A percentile compares a stretch with the other conserved stretches of the same genome.
These are phyloP conservation scores for Cataglyphis hispanica DNA, from an alignment of 1,140 invertebrate species.

Conservation along the genomic window DNA sequence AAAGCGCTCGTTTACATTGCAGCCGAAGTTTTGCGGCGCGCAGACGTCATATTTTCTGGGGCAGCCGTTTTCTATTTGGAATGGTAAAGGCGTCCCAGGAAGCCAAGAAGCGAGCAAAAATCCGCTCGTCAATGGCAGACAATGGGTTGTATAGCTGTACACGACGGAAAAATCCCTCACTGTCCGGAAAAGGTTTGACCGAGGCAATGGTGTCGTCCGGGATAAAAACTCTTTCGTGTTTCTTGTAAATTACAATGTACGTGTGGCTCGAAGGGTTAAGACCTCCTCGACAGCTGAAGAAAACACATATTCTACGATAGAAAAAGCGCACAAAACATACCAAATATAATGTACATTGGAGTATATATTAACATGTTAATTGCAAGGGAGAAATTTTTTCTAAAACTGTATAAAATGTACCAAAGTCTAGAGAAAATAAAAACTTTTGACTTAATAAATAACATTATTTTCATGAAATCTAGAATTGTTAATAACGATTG, in stretches of 20 bases:
- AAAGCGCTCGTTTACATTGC: conserved; percentile 61
- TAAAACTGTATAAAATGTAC: neutral
- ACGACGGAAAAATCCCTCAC: conserved; percentile 60
- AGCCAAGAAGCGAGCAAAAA: conserved; percentile 62
- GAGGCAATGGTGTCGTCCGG: conserved; percentile 12
- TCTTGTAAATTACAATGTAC: conserved; percentile 61
- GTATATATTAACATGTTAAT: conserved; percentile 40
- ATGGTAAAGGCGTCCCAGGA: conserved; percentile 59
- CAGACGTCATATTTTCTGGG: conserved; percentile 60
- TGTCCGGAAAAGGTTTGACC: conserved; percentile 60
- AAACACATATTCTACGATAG: neutral
- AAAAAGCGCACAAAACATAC: conserved; percentile 24
- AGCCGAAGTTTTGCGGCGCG: conserved; percentile 58
- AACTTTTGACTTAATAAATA: neutral
- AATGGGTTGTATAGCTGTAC: conserved; percentile 59
- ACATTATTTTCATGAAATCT: neutral
- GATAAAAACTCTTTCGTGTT: conserved; percentile 49
- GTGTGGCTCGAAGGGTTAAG: conserved; percentile 44
- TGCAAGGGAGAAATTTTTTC: conserved; percentile 17
- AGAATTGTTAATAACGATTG: neutral
- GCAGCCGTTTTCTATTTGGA: conserved; percentile 51
- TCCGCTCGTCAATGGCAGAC: conserved; percentile 61
- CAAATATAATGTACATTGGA: neutral
- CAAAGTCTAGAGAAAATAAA: neutral
- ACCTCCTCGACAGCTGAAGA: conserved; percentile 27